Evolutionary conservation across 2,888 invertebrate species (phyloP).

Genomic region (Automeris io): DNA sequence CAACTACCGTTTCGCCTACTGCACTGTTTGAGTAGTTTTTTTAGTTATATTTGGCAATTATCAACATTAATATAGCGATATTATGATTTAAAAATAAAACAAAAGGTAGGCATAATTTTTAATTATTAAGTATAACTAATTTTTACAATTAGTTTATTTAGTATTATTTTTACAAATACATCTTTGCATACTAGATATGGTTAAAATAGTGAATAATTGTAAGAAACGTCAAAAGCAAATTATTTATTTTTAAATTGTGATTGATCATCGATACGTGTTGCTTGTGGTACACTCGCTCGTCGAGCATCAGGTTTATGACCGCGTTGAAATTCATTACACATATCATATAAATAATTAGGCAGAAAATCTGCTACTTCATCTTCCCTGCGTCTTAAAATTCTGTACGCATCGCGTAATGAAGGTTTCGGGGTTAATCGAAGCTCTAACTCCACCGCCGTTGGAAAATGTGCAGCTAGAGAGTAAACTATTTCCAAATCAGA

Average conservation of each 20-base stretch:
- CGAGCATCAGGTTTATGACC: conserved; percentile 56
- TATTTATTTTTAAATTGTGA: not conserved
- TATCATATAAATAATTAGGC: conserved; percentile 69
- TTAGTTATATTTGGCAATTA: too few species aligned
- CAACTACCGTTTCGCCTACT: too few species aligned
- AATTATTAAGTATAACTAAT: too few species aligned
- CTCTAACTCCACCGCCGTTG: conserved; percentile 65
- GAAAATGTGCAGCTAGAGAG: conserved; percentile 66
- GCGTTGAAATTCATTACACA: conserved; percentile 68
- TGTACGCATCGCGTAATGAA: conserved; percentile 64
- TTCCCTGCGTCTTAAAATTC: conserved; percentile 62
- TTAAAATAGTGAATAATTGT: too few species aligned
- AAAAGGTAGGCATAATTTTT: too few species aligned
- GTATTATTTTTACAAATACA: not conserved
- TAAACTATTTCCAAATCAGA: conserved; percentile 70
- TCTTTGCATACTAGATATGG: too few species aligned
- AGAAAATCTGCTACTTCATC: conserved; percentile 61
- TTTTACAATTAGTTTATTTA: too few species aligned
- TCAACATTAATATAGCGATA: too few species aligned
- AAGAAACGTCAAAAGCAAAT: too few species aligned
- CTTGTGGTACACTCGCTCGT: conserved; percentile 34
- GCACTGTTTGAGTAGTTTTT: too few species aligned
- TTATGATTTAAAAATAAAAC: too few species aligned
- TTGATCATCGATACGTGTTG: conserved; percentile 18
- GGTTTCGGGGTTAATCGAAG: conserved; percentile 65